Base-by-base conservation (phyloP, 2,797 vertebrate genomes). In the Telmatherina bonti region DNA sequence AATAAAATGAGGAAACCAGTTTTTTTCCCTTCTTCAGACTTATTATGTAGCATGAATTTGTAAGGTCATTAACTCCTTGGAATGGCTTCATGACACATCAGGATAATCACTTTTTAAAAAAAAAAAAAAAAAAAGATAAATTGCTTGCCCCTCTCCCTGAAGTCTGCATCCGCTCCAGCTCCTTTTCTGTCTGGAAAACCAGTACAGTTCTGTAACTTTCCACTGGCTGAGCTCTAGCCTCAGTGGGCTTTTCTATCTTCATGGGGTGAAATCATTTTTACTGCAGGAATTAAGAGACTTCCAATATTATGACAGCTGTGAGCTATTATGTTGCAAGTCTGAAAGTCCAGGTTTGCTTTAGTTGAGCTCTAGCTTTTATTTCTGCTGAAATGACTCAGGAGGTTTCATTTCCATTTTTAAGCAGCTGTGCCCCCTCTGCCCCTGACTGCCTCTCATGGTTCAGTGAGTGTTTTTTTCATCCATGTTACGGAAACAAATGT, bases 291-390 rank as follows among this genome's bases (percentile, higher is more conserved):
- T 13, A 31, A 62, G 8, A 62, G 35, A 29, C 3, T 58, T 70
- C 36, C 70, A 60, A 22, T 62, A 33, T 81, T 72, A 65, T 84
- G 72, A 83, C 74, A 81, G 57, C 43, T 56, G 67, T 1, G 30
- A 18, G 20, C 1, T 30, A 45, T 82, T 72, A 70, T 45, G 24
- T 10, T 15, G 5, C 45, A 29, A 43, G 29, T 69, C 22, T 80
- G 52, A 88, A 90, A 89, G 70, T 88, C 88, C 84, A 58, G 59
- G 7, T 13, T 84, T 91, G 56, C 75, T 82, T 67, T 81, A 70
- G 45, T 62, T 69, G 11, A 57, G 38, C 29, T 9, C 31, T 1
- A 55, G 59, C 0, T 61, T 43, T 61, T 26, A 58, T 26, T 26
- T 78, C 31, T 59, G 22, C 29, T 20, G 24, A 31, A 75, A 60